Conservation (phyloP, 1,140 invertebrate genomes). For the Temnothorax curvispinosus region DNA sequence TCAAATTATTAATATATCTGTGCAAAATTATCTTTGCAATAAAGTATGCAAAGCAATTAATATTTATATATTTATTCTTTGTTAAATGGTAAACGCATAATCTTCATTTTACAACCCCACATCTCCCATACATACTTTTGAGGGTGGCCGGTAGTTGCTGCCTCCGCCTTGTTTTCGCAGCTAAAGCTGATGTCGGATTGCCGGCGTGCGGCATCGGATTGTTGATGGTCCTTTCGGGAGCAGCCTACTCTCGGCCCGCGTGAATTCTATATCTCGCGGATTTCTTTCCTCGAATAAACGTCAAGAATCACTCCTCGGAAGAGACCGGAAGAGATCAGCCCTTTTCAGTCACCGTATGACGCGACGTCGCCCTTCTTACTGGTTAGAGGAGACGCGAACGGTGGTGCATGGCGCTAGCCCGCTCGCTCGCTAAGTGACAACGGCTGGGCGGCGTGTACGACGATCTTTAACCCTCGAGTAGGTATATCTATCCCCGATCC, state of each 20-base stretch:
- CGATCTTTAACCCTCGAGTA: not conserved
- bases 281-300: not conserved
- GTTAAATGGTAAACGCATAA: not conserved
- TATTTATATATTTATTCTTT: not conserved
- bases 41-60: not conserved
- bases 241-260: not conserved
- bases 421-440: not conserved
- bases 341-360: not conserved
- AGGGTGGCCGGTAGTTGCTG: slow-evolving; percentile 26
- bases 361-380: not conserved
- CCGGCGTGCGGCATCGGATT: slow-evolving; percentile 27
- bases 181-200: slow-evolving; percentile 6
- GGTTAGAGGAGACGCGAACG: slow-evolving; percentile 16
- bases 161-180: slow-evolving; percentile 10
- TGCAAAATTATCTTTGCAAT: not conserved
- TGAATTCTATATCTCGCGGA: not conserved
- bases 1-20: not conserved
- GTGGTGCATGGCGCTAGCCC: not conserved
- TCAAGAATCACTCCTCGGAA: not conserved
- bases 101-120: not conserved
- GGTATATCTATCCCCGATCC: not conserved
- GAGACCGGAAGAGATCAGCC: not conserved
- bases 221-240: slow-evolving; percentile 23
- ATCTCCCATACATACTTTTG: slow-evolving; percentile 66
- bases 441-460: slow-evolving; percentile 2